A percentile compares a stretch with the other conserved stretches of the same genome.
phyloP scores from a whole-genome alignment of 2,113 vertebrate genomes.

The Sinocyclocheilus rhinocerous region DNA sequence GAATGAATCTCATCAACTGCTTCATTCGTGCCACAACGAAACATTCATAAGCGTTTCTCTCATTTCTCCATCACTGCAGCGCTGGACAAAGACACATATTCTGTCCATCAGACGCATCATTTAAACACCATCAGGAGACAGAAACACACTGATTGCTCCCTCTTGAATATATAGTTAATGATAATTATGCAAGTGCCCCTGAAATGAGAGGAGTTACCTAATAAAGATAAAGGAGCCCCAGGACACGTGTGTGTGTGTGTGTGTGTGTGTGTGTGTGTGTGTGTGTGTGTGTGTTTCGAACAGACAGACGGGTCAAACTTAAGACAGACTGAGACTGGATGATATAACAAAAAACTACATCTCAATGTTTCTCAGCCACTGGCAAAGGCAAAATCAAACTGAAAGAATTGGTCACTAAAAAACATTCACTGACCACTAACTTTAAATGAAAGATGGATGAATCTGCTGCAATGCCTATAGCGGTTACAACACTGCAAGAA shows the following conservation, averaged over 20 bases:
- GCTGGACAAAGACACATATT: constrained; percentile 18
- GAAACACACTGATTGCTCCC: constrained; percentile 51
- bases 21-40: not conserved
- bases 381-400: not conserved
- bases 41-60: constrained; percentile 83
- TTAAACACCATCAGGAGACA: constrained; percentile 27
- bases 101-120: constrained; percentile 24
- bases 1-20: not conserved
- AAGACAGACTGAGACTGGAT: constrained; percentile 1
- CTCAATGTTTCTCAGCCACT: not conserved
- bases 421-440: too few relatives aligned
- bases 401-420: not conserved
- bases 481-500: not conserved
- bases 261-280: not conserved
- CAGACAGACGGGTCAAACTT: not conserved
- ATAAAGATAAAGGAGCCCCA: constrained; percentile 43
- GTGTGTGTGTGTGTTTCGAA: not conserved
- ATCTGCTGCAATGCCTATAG: not conserved
- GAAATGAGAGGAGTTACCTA: constrained; percentile 57
- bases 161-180: constrained; percentile 53
- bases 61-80: constrained; percentile 64
- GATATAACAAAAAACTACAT: not conserved
- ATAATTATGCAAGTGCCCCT: constrained; percentile 57
- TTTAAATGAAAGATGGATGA: too few relatives aligned
- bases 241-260: not conserved